Percentiles rank a stretch among this genome's conserved stretches.
Evolutionary conservation across 1,140 invertebrate species (phyloP).

Genomic region (Leptinotarsa texana): DNA sequence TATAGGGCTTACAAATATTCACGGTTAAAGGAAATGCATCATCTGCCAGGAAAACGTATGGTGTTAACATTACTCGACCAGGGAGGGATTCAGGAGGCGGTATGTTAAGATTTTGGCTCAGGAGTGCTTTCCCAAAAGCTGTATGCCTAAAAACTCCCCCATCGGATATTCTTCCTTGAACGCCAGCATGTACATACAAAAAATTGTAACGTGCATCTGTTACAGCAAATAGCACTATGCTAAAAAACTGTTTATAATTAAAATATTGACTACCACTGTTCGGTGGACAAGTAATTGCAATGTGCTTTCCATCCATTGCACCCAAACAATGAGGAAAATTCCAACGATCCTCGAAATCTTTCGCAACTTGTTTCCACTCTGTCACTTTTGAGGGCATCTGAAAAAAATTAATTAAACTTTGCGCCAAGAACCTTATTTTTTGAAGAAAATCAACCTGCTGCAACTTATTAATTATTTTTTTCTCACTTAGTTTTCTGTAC

Average conservation of each 20-base stretch:
- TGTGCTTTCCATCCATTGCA: background rate
- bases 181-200: no score
- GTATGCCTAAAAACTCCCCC: no score
- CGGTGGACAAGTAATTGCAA: constrained; percentile 2
- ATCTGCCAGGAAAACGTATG: constrained; percentile 21
- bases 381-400: background rate
- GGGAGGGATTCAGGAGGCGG: constrained; percentile 5
- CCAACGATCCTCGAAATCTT: no score
- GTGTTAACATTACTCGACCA: constrained; percentile 3
- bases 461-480: no score
- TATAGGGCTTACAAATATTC: constrained; percentile 21
- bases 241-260: background rate
- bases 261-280: background rate
- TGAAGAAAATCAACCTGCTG: background rate
- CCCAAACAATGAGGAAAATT: background rate
- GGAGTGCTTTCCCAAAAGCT: constrained; percentile 6
- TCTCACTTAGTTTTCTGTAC: no score
- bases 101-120: background rate
- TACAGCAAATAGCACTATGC: background rate
- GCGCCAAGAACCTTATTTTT: background rate
- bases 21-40: constrained; percentile 18
- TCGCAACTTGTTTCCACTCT: background rate
- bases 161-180: no score
- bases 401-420: background rate
- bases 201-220: no score